Conservation (phyloP, 2,888 invertebrate species). For the Molanna angustata region DNA sequence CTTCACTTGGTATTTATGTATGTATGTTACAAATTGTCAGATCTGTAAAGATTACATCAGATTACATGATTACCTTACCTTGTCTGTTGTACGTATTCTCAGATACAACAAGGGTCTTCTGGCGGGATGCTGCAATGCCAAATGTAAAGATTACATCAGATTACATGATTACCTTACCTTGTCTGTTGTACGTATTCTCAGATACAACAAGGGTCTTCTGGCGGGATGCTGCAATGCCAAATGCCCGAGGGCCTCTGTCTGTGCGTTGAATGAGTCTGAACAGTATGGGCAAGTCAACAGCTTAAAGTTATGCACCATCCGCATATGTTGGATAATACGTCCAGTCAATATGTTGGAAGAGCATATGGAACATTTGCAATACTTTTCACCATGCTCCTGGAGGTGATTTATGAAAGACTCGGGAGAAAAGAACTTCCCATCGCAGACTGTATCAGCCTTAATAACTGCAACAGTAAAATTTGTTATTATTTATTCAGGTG, state of each 20-base stretch:
- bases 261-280: slow-evolving; percentile 43
- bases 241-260: slow-evolving; percentile 43
- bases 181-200: slow-evolving; percentile 28
- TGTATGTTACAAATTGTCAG: too few relatives aligned
- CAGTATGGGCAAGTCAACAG: slow-evolving; percentile 51
- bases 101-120: slow-evolving; percentile 47
- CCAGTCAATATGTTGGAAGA: slow-evolving; percentile 39
- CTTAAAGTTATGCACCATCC: slow-evolving; percentile 43
- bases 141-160: too few relatives aligned
- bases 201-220: slow-evolving; percentile 45
- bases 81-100: neutral
- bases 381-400: neutral
- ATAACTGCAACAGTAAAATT: too few relatives aligned
- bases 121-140: slow-evolving; percentile 46
- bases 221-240: slow-evolving; percentile 46
- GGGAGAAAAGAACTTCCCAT: slow-evolving; percentile 40
- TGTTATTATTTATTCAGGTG: too few relatives aligned
- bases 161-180: too few relatives aligned
- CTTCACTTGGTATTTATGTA: too few relatives aligned
- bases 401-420: slow-evolving; percentile 40
- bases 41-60: too few relatives aligned
- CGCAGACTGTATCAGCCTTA: slow-evolving; percentile 35
- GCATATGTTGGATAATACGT: too few relatives aligned
- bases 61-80: too few relatives aligned
- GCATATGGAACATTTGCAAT: neutral